Evolutionary conservation across 1,140 invertebrate species (phyloP), one percentile per base, ranked within the genome.

Genomic region (Drosophila tristis): DNA sequence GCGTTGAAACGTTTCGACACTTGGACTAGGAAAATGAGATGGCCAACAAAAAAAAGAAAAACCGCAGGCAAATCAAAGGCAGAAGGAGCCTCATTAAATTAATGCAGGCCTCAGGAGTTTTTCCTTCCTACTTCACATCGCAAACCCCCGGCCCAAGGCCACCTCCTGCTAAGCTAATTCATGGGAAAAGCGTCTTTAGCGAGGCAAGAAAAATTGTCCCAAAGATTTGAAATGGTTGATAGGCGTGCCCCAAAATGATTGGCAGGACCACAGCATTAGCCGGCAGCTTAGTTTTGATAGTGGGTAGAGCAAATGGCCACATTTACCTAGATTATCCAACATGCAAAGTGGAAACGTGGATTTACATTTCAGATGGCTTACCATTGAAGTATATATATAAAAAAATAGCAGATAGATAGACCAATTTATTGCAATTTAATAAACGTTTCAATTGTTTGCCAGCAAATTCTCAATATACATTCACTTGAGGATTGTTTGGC

Each of bases 21-120:
- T 75, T 39, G 47, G 62, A 31, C 51, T 62, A 74, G 11, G 48
- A 68, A 57, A 45, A 70, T 80, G 48, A 78, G 65, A 80, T 80
- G 84, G 79, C 50, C 60, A 31, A 81, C 60, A 31, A 81, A 86
- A 87, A 78, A 62, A 82, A 68, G 43, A 48, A 55, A 57, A 73
- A 53, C 70, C 59, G 53, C 59, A 65, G 43, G 56, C 67, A 86
- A 86, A 76, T 60, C 74, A 74, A 74, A 74, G 75, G 64, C 78
- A 78, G 59, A 74, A 77, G 76, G 54, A 89, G 89, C 66, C 84
- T 89, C 84, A 89, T 89, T 89, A 89, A 89, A 89, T 89, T 89
- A 89, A 89, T 89, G 84, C 84, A 89, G 74, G 84, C 84, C 84
- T 84, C 68, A 78, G 85, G 84, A 70, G 51, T 65, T 84, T 73